These are phyloP conservation scores for Drosophila sp. DNA, from an alignment of 1,140 invertebrate species.

Conservation along the genomic window DNA sequence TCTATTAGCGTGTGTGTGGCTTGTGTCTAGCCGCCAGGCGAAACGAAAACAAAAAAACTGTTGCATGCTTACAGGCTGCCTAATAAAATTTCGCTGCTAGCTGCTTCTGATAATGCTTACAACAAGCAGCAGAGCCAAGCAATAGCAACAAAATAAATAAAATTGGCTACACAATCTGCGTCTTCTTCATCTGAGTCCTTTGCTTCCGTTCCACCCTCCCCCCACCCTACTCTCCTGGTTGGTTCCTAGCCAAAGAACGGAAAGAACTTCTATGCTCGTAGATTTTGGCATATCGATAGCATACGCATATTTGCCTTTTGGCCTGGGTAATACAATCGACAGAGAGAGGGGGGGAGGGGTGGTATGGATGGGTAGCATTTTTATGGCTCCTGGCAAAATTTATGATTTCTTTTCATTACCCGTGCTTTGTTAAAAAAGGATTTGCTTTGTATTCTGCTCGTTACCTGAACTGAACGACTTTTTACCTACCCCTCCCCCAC, in stretches of 20 bases:
- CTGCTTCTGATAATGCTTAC: constrained; percentile 39
- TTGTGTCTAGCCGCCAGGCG: constrained; percentile 48
- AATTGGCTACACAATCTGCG: constrained; percentile 34
- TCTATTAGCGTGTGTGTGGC: constrained; percentile 23
- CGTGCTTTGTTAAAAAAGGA: constrained; percentile 70
- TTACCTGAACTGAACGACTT: constrained; percentile 39
- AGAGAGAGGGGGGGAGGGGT: not conserved
- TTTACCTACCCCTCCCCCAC: not conserved
- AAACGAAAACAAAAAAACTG: constrained; percentile 60
- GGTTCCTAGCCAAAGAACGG: constrained; percentile 20
- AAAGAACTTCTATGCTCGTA: constrained; percentile 33
- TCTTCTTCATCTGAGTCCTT: constrained; percentile 7
- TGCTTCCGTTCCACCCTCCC: constrained; percentile 35
- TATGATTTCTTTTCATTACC: constrained; percentile 70
- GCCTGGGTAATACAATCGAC: not conserved
- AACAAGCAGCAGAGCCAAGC: constrained; percentile 21
- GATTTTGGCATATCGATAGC: constrained; percentile 77
- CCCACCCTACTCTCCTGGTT: constrained; percentile 40
- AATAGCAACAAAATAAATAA: constrained; percentile 54
- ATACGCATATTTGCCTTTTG: constrained; percentile 58
- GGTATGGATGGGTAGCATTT: constrained; percentile 44
- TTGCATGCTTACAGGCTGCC: constrained; percentile 68
- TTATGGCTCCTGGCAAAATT: constrained; percentile 79
- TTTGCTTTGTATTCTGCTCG: constrained; percentile 63
- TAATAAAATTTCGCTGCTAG: constrained; percentile 69